phyloP scores from a whole-genome alignment of 2,797 vertebrate species.

The Leptodactylus fallax region DNA sequence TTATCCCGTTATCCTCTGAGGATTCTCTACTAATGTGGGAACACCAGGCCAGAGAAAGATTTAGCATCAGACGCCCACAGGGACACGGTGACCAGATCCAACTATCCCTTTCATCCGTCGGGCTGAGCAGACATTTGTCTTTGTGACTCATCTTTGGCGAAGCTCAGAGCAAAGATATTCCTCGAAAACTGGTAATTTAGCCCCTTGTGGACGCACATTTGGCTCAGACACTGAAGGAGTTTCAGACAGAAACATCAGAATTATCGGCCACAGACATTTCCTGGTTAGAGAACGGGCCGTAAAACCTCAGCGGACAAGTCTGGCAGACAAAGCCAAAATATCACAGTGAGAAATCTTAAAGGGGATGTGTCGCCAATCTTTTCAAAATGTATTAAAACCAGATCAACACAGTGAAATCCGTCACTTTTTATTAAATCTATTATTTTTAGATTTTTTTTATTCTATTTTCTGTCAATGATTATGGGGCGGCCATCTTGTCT shows the following conservation, averaged over 20 bases:
- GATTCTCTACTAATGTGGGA: background rate
- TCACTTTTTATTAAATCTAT: too few relatives aligned
- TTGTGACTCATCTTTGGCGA: constrained; percentile 30
- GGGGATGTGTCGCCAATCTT: too few relatives aligned
- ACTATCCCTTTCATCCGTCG: constrained; percentile 6
- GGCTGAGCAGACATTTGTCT: background rate
- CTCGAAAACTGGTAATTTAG: constrained; percentile 10
- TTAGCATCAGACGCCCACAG: background rate
- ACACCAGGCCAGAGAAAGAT: background rate
- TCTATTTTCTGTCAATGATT: too few relatives aligned
- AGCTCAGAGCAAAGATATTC: background rate
- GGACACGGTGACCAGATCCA: background rate
- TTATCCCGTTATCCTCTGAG: background rate
- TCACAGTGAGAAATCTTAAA: background rate
- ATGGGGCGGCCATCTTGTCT: too few relatives aligned
- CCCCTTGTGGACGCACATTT: background rate
- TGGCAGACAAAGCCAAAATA: background rate
- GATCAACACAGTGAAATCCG: too few relatives aligned
- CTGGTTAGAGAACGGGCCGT: background rate
- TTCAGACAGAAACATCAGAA: background rate
- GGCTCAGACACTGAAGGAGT: background rate
- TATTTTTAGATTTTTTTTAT: too few relatives aligned
- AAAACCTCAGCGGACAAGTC: background rate
- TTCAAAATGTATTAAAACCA: too few relatives aligned
- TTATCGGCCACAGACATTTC: background rate